Evolutionary conservation across 2,113 vertebrate species (phyloP).

Genomic region (Pterophyllum scalare): DNA sequence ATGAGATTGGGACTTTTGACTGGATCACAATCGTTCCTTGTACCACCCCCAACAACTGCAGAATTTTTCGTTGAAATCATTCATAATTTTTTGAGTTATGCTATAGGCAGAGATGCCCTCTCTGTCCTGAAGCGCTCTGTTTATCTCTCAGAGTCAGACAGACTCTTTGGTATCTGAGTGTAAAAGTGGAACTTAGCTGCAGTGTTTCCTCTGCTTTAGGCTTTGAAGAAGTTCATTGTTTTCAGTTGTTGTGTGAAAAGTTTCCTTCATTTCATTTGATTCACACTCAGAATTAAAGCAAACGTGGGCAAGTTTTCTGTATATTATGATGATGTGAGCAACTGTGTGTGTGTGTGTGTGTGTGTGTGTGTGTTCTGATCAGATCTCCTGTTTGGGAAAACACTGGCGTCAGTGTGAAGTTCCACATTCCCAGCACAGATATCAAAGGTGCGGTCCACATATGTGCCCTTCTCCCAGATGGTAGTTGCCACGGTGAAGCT

Average conservation of each 20-base stretch:
- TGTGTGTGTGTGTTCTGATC: neutral
- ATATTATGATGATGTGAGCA: neutral
- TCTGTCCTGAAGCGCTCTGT: no score
- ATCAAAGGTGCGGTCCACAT: neutral
- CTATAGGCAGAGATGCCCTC: no score
- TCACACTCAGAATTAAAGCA: no score
- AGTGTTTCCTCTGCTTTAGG: neutral
- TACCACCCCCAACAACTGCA: no score
- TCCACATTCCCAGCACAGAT: slow-evolving; percentile 55
- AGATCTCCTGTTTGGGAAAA: slow-evolving; percentile 42
- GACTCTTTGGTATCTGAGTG: neutral
- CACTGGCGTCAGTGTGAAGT: slow-evolving; percentile 2
- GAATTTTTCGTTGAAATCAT: no score
- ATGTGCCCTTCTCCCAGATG: neutral
- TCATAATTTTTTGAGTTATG: no score
- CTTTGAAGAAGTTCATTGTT: neutral
- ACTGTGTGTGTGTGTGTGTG: no score
- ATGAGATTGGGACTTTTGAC: no score
- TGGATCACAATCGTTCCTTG: no score
- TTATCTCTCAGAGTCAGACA: neutral
- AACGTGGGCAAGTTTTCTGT: neutral
- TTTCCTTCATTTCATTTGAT: neutral
- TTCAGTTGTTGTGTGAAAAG: neutral
- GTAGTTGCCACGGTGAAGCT: neutral
- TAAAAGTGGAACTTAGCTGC: neutral